Conservation (phyloP, 2,888 invertebrate species). For the Acronicta alni region DNA sequence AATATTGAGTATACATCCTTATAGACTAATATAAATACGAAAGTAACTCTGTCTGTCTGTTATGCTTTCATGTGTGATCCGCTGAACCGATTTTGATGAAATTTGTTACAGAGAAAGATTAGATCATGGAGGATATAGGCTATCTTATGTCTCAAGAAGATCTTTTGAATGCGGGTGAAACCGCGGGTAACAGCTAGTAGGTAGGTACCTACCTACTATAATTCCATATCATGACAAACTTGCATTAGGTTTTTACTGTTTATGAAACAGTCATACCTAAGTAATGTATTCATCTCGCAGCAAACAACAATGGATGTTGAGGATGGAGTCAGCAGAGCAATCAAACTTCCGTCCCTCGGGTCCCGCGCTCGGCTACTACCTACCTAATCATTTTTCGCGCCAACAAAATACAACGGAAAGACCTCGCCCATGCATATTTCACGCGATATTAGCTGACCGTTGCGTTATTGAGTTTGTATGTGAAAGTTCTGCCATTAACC, state of each 20-base stretch:
- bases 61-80: too few relatives aligned
- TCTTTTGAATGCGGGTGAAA: too few relatives aligned
- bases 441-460: conserved; percentile 79
- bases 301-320: conserved; percentile 81
- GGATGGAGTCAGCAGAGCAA: conserved; percentile 80
- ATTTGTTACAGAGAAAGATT: too few relatives aligned
- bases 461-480: conserved; percentile 79
- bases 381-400: conserved; percentile 86
- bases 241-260: conserved; percentile 52
- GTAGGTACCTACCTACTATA: too few relatives aligned
- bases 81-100: too few relatives aligned
- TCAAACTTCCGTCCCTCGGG: conserved; percentile 85
- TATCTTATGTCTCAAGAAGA: too few relatives aligned
- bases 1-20: conserved; percentile 4
- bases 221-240: conserved; percentile 34
- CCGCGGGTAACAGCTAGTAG: too few relatives aligned
- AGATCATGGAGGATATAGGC: too few relatives aligned
- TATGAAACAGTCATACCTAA: conserved; percentile 66
- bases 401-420: conserved; percentile 74
- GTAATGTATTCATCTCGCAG: conserved; percentile 83
- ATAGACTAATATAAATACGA: too few relatives aligned
- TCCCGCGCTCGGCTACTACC: conserved; percentile 72
- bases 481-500: conserved; percentile 75
- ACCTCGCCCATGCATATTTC: conserved; percentile 84
- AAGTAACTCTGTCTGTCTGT: too few relatives aligned